These are phyloP conservation scores for Oreotrochilus melanogaster DNA, from an alignment of 2,113 vertebrate genomes.

Conservation along the genomic window DNA sequence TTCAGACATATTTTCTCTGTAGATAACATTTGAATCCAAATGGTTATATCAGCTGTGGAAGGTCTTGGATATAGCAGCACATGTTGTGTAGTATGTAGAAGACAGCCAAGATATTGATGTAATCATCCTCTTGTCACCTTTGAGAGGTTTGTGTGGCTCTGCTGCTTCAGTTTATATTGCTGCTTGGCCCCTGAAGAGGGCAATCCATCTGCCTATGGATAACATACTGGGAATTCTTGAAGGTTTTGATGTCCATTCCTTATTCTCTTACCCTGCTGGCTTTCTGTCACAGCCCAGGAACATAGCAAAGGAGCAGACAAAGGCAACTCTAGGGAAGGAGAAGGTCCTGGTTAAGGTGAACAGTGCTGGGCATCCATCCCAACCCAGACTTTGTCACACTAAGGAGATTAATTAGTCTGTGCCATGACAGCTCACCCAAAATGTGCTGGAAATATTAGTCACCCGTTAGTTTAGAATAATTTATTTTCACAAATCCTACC, in stretches of 20 bases:
- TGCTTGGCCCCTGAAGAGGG: not conserved
- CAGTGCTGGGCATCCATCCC: not conserved
- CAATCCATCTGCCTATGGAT: not conserved
- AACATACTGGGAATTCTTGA: not conserved
- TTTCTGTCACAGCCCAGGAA: not conserved
- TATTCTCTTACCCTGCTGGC: not conserved
- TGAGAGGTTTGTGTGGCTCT: not conserved
- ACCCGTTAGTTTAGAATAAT: not conserved
- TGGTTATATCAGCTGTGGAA: not conserved
- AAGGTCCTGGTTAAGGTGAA: not conserved
- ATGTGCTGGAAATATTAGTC: not conserved
- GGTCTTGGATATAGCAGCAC: not conserved
- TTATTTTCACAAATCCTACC: not conserved
- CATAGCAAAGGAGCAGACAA: not conserved
- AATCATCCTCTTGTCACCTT: accelerated
- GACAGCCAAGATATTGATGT: not conserved
- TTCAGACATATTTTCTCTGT: not conserved
- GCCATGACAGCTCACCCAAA: not conserved
- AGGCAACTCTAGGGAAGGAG: not conserved
- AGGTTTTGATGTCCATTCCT: not conserved
- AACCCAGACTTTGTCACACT: accelerated
- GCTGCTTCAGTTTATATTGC: not conserved
- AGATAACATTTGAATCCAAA: not conserved
- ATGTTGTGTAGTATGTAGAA: not conserved
- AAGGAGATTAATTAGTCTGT: not conserved